Percentiles rank a stretch among this genome's conserved stretches.
Evolutionary conservation across 2,888 invertebrate species (phyloP).

Genomic region (Ophion slaviceki): DNA sequence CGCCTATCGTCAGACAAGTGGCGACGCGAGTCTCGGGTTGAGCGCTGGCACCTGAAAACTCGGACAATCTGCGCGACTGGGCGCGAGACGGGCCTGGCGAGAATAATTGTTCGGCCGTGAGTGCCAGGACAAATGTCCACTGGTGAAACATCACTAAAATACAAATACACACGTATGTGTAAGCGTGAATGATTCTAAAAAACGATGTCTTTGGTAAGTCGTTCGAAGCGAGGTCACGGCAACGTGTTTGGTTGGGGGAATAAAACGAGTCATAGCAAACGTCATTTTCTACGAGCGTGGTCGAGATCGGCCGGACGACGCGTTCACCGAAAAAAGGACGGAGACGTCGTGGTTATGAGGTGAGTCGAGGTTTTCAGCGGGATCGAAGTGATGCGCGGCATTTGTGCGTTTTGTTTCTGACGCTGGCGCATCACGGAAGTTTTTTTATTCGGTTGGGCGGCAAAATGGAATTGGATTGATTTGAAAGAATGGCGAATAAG

Average conservation of each 20-base stretch:
- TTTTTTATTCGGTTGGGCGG: neutral
- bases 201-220: conserved; percentile 10
- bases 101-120: neutral
- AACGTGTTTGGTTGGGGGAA: conserved; percentile 60
- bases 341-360: conserved; percentile 55
- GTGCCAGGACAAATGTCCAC: neutral
- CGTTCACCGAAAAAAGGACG: neutral
- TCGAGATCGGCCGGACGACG: conserved; percentile 64
- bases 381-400: neutral
- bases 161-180: neutral
- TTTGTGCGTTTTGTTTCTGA: neutral
- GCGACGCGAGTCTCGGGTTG: too few relatives aligned
- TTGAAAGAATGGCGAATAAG: neutral
- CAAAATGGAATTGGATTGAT: neutral
- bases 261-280: conserved; percentile 66
- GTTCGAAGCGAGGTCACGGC: conserved; percentile 61
- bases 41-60: neutral
- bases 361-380: conserved; percentile 54
- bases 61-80: neutral
- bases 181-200: neutral
- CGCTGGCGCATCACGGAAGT: neutral
- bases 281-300: conserved; percentile 68
- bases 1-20: too few relatives aligned
- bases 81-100: neutral
- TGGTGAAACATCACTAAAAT: too few relatives aligned